Conservation (phyloP, 2,888 invertebrate species). For the Luperina nickerlii region DNA sequence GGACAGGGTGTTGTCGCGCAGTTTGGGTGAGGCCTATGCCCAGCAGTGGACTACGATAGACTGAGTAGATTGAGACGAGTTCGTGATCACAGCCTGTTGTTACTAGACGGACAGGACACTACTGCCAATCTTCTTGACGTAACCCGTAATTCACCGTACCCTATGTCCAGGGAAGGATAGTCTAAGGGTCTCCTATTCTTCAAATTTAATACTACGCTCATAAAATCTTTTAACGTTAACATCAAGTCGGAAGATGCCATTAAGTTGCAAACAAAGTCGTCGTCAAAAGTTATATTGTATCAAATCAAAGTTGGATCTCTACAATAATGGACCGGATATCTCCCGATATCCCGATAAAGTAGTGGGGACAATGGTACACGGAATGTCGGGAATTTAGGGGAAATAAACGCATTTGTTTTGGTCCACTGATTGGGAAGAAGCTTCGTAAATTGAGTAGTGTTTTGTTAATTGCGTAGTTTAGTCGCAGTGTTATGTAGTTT, state of each 20-base stretch:
- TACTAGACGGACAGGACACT: neutral
- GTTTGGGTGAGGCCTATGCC: no score
- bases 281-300: slow-evolving; percentile 83
- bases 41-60: no score
- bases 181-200: neutral
- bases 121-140: neutral
- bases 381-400: slow-evolving; percentile 63
- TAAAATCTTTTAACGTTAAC: slow-evolving; percentile 29
- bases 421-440: slow-evolving; percentile 46
- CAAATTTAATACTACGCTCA: slow-evolving; percentile 2
- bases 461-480: slow-evolving; percentile 45
- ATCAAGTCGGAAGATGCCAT: slow-evolving; percentile 70
- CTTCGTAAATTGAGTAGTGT: slow-evolving; percentile 45
- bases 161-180: neutral
- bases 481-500: neutral
- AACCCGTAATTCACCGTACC: neutral
- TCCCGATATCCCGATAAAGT: slow-evolving; percentile 81
- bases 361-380: slow-evolving; percentile 75
- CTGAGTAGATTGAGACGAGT: neutral
- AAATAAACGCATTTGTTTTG: slow-evolving; percentile 62
- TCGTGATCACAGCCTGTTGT: neutral
- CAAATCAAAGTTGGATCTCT: slow-evolving; percentile 88
- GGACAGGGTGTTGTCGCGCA: no score
- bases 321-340: slow-evolving; percentile 88
- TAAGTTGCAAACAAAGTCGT: slow-evolving; percentile 81